Percentiles rank a stretch among this genome's conserved stretches.
These are phyloP conservation scores for Ypsolopha scabrella DNA, from an alignment of 2,888 invertebrate species.

Conservation along the genomic window DNA sequence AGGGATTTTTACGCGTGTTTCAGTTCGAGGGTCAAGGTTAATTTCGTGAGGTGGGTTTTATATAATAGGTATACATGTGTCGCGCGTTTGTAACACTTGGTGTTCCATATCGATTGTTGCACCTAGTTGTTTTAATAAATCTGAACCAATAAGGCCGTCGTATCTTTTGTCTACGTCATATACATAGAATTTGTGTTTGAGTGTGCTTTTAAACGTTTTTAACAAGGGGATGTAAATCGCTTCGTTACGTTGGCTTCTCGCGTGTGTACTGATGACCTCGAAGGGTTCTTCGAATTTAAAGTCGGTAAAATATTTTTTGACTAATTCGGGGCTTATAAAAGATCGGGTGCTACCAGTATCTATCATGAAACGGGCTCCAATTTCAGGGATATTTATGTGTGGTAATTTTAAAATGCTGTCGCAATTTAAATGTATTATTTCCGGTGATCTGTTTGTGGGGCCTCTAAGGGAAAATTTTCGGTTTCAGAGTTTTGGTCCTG, in stretches of 20 bases:
- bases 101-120: constrained; percentile 1
- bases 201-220: constrained; percentile 1
- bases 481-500: background rate
- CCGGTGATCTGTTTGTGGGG: background rate
- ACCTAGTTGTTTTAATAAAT: constrained; percentile 4
- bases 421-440: background rate
- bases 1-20: background rate
- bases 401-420: constrained; percentile 4
- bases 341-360: constrained; percentile 13
- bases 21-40: background rate
- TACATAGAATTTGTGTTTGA: constrained; percentile 6
- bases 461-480: background rate
- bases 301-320: constrained; percentile 5
- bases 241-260: background rate
- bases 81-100: background rate
- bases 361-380: constrained; percentile 10
- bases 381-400: constrained; percentile 11
- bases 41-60: background rate
- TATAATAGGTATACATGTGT: background rate
- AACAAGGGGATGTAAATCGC: background rate
- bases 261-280: background rate
- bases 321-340: constrained; percentile 9
- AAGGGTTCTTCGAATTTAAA: background rate
- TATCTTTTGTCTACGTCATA: constrained; percentile 7
- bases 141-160: constrained; percentile 6